Conservation (phyloP, 2,888 invertebrate genomes). For the Lypha dubia region DNA sequence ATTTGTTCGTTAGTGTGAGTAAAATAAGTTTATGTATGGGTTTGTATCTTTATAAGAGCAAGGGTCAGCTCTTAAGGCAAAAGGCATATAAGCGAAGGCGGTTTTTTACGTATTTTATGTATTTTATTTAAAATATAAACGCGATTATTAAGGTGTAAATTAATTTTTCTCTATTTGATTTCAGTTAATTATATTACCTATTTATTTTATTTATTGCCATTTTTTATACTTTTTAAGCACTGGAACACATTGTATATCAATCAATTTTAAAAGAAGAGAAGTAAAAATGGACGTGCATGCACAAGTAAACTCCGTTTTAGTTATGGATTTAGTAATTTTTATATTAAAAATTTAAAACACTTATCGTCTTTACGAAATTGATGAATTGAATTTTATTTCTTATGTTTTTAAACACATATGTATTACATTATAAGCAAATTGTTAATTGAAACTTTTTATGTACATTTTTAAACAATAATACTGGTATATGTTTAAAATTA, state of each 20-base stretch:
- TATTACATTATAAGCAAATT: constrained; percentile 16
- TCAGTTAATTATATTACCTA: background rate
- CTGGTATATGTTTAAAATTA: background rate
- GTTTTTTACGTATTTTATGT: constrained; percentile 41
- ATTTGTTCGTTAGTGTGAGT: background rate
- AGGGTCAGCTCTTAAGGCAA: constrained; percentile 19
- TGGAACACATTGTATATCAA: constrained; percentile 7
- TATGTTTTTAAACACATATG: constrained; percentile 40
- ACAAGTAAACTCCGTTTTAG: background rate
- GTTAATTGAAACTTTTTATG: background rate
- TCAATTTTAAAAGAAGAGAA: background rate
- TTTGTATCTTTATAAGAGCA: constrained; percentile 29
- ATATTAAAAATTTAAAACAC: background rate
- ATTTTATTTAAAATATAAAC: constrained; percentile 28
- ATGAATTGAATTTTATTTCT: constrained; percentile 24
- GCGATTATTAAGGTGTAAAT: constrained; percentile 7
- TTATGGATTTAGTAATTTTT: background rate
- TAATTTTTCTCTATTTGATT: background rate
- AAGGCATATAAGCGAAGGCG: constrained; percentile 65
- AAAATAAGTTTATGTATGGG: background rate
- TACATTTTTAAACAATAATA: constrained; percentile 11
- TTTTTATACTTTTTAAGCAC: background rate
- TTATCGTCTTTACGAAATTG: background rate
- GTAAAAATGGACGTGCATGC: background rate
- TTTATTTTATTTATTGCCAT: background rate